These are phyloP conservation scores for Lacerta agilis DNA, from an alignment of 2,797 vertebrate genomes.

Conservation along the genomic window DNA sequence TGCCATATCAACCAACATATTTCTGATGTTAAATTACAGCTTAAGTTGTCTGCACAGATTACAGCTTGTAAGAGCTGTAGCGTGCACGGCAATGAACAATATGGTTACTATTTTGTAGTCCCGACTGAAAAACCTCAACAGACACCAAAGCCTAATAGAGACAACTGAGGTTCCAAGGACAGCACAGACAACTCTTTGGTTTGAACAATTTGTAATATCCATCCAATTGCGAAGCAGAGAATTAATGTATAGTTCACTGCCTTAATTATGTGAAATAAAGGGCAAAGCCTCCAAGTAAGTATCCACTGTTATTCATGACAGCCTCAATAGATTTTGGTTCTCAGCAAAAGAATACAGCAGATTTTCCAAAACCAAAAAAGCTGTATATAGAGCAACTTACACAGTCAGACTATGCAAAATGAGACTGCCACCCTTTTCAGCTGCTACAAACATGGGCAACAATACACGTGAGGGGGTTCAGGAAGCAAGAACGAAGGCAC, in stretches of 20 bases:
- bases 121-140: rapidly evolving
- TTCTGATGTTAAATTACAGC: conserved; percentile 26
- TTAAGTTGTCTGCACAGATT: not conserved
- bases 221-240: not conserved
- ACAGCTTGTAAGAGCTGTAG: not conserved
- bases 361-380: not conserved
- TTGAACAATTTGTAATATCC: not conserved
- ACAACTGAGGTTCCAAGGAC: not conserved
- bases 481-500: too few relatives aligned
- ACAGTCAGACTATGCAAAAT: too few relatives aligned
- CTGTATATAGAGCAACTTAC: too few relatives aligned
- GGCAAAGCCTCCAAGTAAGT: not conserved
- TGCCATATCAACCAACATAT: conserved; percentile 12
- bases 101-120: not conserved
- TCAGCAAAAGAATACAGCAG: not conserved
- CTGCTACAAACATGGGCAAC: too few relatives aligned
- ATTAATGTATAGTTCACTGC: not conserved
- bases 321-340: not conserved
- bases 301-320: not conserved
- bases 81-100: conserved; percentile 27
- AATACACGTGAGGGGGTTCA: too few relatives aligned
- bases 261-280: not conserved
- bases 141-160: not conserved
- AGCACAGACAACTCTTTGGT: rapidly evolving
- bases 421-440: too few relatives aligned